Evolutionary conservation across 2,797 vertebrate genomes (phyloP).

Genomic region (Ceyx erithaca): DNA sequence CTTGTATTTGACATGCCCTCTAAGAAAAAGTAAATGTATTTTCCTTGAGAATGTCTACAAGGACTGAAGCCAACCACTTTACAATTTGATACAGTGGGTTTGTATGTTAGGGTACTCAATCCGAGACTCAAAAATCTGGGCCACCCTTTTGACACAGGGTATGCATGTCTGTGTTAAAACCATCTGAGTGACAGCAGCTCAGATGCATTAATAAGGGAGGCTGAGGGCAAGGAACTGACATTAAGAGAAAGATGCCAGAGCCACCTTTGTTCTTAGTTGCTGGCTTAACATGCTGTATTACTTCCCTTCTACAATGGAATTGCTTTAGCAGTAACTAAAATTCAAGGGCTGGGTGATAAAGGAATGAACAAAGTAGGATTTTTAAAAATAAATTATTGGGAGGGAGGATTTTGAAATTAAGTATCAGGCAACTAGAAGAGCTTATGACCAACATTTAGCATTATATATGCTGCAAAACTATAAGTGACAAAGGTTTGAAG

Average conservation of each 20-base stretch:
- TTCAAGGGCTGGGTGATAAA: background rate
- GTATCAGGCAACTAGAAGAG: background rate
- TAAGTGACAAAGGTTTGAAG: background rate
- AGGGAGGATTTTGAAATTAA: background rate
- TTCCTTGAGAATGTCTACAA: background rate
- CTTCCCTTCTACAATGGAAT: background rate
- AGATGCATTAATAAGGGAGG: conserved; percentile 30
- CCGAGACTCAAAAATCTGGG: background rate
- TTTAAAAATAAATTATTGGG: background rate
- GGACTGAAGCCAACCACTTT: background rate
- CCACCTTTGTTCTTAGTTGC: conserved; percentile 39
- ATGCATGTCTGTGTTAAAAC: background rate
- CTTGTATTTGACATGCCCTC: too few relatives aligned
- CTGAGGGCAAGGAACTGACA: conserved; percentile 18
- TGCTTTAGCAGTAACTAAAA: background rate
- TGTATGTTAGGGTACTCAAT: background rate
- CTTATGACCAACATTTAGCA: background rate
- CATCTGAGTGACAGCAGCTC: conserved; percentile 27
- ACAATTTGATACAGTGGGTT: background rate
- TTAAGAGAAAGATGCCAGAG: conserved; percentile 14
- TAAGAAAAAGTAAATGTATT: background rate
- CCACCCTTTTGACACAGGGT: background rate
- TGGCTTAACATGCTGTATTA: conserved; percentile 24
- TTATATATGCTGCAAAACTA: background rate
- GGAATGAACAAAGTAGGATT: background rate